Conservation (phyloP, 2,113 vertebrate genomes). For the Ciconia maguari region DNA sequence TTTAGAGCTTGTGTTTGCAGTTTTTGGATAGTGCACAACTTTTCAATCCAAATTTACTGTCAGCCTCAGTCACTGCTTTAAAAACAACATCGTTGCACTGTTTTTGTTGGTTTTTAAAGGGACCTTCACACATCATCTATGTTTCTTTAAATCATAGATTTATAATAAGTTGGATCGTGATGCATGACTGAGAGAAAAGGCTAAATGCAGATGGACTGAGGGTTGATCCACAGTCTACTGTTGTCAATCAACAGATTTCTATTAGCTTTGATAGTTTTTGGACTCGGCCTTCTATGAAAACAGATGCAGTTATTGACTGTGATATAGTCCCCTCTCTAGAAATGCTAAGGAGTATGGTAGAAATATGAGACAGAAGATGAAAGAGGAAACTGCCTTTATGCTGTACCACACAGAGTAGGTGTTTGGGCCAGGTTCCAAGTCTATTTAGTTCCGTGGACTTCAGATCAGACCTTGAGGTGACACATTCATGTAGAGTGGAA, state of each 20-base stretch:
- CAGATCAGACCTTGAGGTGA: constrained; percentile 31
- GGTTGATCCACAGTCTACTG: background rate
- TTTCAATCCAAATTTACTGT: constrained; percentile 21
- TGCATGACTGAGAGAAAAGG: background rate
- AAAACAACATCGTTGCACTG: background rate
- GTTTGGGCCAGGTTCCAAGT: constrained; percentile 38
- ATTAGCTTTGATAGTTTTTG: background rate
- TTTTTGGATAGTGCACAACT: constrained; percentile 35
- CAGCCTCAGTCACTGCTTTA: background rate
- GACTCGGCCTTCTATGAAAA: background rate
- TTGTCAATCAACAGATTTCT: constrained; percentile 15
- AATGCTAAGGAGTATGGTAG: background rate
- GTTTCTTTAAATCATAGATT: constrained; percentile 3
- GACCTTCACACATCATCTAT: background rate
- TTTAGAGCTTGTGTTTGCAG: constrained; percentile 47
- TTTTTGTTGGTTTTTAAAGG: background rate
- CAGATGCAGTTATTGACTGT: constrained; percentile 21
- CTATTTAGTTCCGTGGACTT: constrained; percentile 15
- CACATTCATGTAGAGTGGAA: background rate
- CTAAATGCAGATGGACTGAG: background rate
- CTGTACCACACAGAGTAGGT: constrained; percentile 34
- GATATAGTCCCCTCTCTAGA: background rate
- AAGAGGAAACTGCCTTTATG: background rate
- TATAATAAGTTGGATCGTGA: background rate
- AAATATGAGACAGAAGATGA: constrained; percentile 35